These are phyloP conservation scores for Macaria notata DNA, from an alignment of 2,888 invertebrate genomes.

Conservation along the genomic window DNA sequence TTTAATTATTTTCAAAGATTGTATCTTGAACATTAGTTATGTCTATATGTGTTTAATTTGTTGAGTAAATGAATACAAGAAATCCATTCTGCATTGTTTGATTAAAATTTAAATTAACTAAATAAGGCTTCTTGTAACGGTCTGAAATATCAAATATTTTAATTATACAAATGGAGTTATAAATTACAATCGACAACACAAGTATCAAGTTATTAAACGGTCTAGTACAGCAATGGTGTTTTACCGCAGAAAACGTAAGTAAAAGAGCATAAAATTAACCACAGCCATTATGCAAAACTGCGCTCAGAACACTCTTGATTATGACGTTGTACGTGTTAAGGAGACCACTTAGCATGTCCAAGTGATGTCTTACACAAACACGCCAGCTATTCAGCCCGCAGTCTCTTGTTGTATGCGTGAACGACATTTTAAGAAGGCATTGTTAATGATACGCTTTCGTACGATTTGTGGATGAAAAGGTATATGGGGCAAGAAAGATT, in stretches of 20 bases:
- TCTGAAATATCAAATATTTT: too few species aligned
- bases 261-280: background rate
- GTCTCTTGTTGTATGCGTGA: constrained; percentile 10
- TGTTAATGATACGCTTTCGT: constrained; percentile 10
- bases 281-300: constrained; percentile 1
- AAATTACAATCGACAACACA: too few species aligned
- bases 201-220: background rate
- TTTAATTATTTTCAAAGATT: too few species aligned
- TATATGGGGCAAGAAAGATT: too few species aligned
- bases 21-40: too few species aligned
- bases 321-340: constrained; percentile 33
- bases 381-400: constrained; percentile 4
- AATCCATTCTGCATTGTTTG: too few species aligned
- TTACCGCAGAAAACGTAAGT: background rate
- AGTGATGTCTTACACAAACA: constrained; percentile 32
- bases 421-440: constrained; percentile 11
- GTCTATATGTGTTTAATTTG: too few species aligned
- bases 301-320: constrained; percentile 10
- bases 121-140: too few species aligned
- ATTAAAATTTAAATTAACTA: too few species aligned
- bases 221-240: too few species aligned
- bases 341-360: constrained; percentile 38
- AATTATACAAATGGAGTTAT: too few species aligned
- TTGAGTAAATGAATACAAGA: too few species aligned
- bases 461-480: constrained; percentile 1